Conservation (phyloP, 2,113 vertebrate species). For the Aythya baeri region DNA sequence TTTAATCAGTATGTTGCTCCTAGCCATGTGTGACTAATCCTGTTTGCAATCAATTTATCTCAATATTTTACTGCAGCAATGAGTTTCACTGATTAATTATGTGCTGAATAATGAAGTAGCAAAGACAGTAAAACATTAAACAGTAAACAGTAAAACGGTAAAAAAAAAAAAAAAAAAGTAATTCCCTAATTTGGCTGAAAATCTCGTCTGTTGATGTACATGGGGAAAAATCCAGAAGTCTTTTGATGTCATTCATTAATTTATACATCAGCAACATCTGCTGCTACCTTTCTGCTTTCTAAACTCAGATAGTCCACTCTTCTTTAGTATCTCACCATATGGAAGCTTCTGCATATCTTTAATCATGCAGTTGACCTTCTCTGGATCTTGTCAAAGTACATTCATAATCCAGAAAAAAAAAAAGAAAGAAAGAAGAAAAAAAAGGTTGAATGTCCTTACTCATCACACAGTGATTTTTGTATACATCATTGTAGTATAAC, state of each 20-base stretch:
- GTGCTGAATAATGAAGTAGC: background rate
- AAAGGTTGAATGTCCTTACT: constrained; percentile 7
- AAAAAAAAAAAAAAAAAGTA: no score
- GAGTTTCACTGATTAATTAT: constrained; percentile 52
- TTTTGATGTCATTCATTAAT: constrained; percentile 25
- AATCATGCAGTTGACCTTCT: constrained; percentile 35
- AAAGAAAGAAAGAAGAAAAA: background rate
- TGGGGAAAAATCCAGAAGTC: background rate
- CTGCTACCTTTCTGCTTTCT: constrained; percentile 16
- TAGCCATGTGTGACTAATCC: constrained; percentile 10
- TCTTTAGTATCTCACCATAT: constrained; percentile 27
- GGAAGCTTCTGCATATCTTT: constrained; percentile 32
- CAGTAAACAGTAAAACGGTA: no score
- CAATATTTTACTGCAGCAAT: constrained; percentile 49
- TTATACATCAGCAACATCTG: constrained; percentile 38
- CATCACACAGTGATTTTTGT: constrained; percentile 31
- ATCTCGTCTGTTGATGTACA: background rate
- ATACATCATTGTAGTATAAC: background rate
- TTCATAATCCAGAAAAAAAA: background rate
- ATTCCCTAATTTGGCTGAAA: constrained; percentile 1
- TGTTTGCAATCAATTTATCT: constrained; percentile 33
- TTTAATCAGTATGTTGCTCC: constrained; percentile 16
- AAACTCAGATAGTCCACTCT: background rate
- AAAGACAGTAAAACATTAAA: background rate
- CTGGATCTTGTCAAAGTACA: background rate